Evolutionary conservation across 2,113 vertebrate species (phyloP).

Genomic region (Leptocoma aspasia): DNA sequence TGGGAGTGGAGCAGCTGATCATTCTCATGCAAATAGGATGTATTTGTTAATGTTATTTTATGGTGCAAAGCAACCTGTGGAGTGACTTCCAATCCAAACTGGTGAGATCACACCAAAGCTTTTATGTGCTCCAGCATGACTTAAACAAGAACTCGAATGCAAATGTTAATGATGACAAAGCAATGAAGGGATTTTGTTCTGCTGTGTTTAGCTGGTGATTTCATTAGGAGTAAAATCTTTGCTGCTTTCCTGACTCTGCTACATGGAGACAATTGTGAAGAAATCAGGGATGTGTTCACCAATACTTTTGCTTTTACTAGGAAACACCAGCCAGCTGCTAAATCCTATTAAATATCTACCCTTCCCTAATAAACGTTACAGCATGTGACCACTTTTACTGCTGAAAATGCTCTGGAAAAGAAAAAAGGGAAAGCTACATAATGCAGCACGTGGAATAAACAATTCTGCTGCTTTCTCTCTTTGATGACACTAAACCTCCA

Average conservation of each 20-base stretch:
- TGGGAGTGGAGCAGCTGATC: background rate
- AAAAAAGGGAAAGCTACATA: slow-evolving; percentile 26
- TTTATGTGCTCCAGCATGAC: background rate
- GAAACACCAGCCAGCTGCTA: background rate
- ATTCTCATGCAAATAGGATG: background rate
- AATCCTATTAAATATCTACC: slow-evolving; percentile 7
- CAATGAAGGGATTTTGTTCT: background rate
- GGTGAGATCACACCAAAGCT: background rate
- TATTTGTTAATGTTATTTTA: background rate
- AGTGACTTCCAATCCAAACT: background rate
- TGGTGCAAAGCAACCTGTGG: background rate
- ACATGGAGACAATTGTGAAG: background rate
- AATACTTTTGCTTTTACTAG: background rate
- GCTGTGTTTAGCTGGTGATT: background rate
- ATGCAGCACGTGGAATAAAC: background rate
- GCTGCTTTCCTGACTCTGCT: background rate
- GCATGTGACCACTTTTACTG: slow-evolving; percentile 24
- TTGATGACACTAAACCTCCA: slow-evolving; percentile 46
- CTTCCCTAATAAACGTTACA: background rate
- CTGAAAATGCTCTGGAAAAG: background rate
- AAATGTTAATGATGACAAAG: background rate
- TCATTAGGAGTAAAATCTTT: background rate
- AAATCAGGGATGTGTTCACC: background rate
- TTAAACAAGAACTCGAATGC: background rate
- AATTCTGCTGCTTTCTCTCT: slow-evolving; percentile 38